Base-by-base conservation (phyloP, 2,797 vertebrate species). In the Antennarius maculatus region DNA sequence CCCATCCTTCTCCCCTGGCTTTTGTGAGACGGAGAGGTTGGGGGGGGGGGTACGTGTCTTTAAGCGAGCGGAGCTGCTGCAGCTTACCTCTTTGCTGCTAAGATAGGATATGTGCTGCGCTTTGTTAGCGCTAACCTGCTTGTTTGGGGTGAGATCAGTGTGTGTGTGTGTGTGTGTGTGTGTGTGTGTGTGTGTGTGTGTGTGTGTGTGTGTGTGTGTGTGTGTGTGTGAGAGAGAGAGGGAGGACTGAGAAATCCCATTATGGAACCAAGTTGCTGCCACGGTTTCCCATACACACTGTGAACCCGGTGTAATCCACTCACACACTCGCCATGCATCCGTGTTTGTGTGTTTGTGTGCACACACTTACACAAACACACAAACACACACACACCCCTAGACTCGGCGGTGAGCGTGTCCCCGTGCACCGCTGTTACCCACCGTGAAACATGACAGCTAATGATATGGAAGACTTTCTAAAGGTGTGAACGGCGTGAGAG, bases 391-490 rank as follows among this genome's bases (percentile, higher is more conserved):
- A 23, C 23, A 23, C 86, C 88, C 82, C 71, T 59, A 88, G 85
- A 87, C 89, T 85, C 63, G 5, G 73, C 76, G 65, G 85, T 77
- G 82, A 86, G 85, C 71, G 88, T 88, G 89, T 90, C 74, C 66
- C 77, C 42, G 73, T 59, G 71, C 77, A 83, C 84, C 73, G 83
- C 88, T 81, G 88, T 88, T 91, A 84, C 86, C 87, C 71, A 84
- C 84, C 79, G 86, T 88, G 89, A 92, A 90, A 92, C 91, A 93
- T 93, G 91, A 91, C 92, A 92, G 90, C 90, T 92, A 93, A 93
- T 92, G 90, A 91, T 89, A 92, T 86, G 82, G 83, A 81, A 86
- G 73, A 76, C 80, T 86, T 84, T 84, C 78, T 86, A 73, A 84
- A 87, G 80, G 83, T 86, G 74, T 79, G 77, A 81, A 8, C 77